Percentiles rank a stretch among this genome's conserved stretches.
These are phyloP conservation scores for Pterocles burchelli DNA, from an alignment of 2,113 vertebrate genomes.

Conservation along the genomic window DNA sequence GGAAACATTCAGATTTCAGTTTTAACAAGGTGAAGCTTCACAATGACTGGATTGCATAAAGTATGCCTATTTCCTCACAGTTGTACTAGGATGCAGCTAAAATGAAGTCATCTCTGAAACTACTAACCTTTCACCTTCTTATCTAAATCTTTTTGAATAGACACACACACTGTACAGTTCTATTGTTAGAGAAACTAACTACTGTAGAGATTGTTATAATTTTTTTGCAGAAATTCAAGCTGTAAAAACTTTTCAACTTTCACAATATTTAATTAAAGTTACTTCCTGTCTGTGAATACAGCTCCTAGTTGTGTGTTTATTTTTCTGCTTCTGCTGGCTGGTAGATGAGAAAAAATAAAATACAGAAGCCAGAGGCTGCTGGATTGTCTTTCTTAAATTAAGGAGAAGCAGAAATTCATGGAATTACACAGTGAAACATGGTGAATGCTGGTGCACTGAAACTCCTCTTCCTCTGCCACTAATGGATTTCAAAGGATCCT, in stretches of 20 bases:
- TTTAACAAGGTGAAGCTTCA: slow-evolving; percentile 73
- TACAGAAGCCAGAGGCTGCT: not conserved
- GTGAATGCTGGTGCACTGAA: not conserved
- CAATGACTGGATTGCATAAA: slow-evolving; percentile 76
- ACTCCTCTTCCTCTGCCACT: not conserved
- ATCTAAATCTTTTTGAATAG: slow-evolving; percentile 86
- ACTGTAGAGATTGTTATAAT: slow-evolving; percentile 99
- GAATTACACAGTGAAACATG: not conserved
- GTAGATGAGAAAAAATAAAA: not conserved
- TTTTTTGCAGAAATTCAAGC: slow-evolving; percentile 97
- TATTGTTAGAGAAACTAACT: slow-evolving; percentile 92
- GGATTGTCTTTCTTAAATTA: not conserved
- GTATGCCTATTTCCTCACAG: slow-evolving; percentile 73
- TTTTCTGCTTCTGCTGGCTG: slow-evolving; percentile 57
- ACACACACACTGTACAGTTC: slow-evolving; percentile 99
- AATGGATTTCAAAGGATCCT: not conserved
- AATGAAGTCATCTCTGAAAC: slow-evolving; percentile 80
- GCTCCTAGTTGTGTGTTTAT: slow-evolving; percentile 76
- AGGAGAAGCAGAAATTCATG: not conserved
- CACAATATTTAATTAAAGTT: slow-evolving; percentile 99
- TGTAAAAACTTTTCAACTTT: slow-evolving; percentile 99
- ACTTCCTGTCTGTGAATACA: slow-evolving; percentile 96
- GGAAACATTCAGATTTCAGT: slow-evolving; percentile 73
- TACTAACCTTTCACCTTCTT: slow-evolving; percentile 90
- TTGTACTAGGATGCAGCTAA: slow-evolving; percentile 78